A percentile compares a stretch with the other conserved stretches of the same genome.
phyloP scores from a whole-genome alignment of 2,113 vertebrate species.

The Eptatretus burgeri region DNA sequence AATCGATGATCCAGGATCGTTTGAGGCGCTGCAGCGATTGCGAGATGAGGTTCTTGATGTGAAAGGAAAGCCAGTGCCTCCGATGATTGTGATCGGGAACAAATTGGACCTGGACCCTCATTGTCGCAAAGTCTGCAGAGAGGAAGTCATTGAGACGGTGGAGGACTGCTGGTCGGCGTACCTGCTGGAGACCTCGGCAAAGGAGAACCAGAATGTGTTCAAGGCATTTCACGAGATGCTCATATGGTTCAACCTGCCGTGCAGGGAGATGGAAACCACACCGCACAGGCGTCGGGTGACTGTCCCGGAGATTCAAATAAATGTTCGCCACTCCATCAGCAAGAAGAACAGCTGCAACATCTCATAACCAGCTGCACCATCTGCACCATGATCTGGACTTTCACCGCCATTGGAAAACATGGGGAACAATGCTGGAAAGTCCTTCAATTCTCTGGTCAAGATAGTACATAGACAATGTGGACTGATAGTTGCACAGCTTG shows the following conservation, averaged over 20 bases:
- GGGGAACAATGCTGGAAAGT: too few species aligned
- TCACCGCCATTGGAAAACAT: too few species aligned
- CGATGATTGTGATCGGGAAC: conserved; percentile 19
- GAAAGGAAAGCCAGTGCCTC: conserved; percentile 11
- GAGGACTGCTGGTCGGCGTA: conserved; percentile 17
- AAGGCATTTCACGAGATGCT: conserved; percentile 18
- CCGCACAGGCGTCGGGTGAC: conserved; percentile 14
- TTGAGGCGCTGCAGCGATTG: conserved; percentile 18
- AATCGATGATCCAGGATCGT: conserved; percentile 16
- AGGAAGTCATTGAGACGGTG: conserved; percentile 14
- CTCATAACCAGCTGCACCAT: conserved; percentile 12
- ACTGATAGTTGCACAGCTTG: too few species aligned
- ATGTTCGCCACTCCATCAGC: conserved; percentile 11
- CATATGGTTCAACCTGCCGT: conserved; percentile 16
- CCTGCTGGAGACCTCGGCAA: conserved; percentile 22
- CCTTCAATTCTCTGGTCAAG: too few species aligned
- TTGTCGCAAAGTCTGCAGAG: conserved; percentile 12
- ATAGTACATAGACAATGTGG: too few species aligned
- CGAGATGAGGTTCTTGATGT: conserved; percentile 19
- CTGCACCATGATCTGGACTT: too few species aligned
- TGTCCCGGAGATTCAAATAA: conserved; percentile 8
- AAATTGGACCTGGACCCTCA: conserved; percentile 14
- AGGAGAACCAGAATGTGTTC: conserved; percentile 15
- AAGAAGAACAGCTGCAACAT: conserved; percentile 18
- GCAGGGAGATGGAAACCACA: conserved; percentile 14